Conservation (phyloP, 2,888 invertebrate species). For the Phortica okadai region DNA sequence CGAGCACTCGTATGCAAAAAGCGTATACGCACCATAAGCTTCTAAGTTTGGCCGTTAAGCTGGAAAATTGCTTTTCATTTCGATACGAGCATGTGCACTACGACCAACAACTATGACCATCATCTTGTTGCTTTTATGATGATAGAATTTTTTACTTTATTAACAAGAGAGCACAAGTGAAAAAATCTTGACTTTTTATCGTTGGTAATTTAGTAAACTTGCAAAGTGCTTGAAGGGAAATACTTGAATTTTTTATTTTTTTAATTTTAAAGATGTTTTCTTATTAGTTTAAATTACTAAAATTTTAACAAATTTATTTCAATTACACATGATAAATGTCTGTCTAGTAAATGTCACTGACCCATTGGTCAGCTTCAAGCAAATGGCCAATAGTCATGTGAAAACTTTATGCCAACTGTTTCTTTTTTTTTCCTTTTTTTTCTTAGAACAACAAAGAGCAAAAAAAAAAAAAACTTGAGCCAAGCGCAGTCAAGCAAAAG, state of each 20-base stretch:
- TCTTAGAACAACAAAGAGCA: background rate
- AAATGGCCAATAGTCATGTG: too few relatives aligned
- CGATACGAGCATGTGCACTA: background rate
- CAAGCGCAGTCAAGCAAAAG: conserved; percentile 17
- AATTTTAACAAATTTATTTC: conserved; percentile 2
- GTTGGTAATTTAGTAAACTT: background rate
- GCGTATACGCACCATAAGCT: conserved; percentile 48
- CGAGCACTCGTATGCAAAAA: conserved; percentile 27
- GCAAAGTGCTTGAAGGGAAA: too few relatives aligned
- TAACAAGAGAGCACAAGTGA: background rate
- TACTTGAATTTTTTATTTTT: too few relatives aligned
- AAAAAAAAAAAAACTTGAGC: conserved; percentile 46
- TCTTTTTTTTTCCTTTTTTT: too few relatives aligned
- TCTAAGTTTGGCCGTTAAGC: conserved; percentile 51
- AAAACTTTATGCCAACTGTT: too few relatives aligned
- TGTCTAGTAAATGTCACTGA: background rate
- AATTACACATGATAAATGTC: conserved; percentile 18
- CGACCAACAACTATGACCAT: background rate
- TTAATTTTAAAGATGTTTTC: background rate
- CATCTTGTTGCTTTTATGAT: background rate
- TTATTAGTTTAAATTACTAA: too few relatives aligned
- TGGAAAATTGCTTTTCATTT: conserved; percentile 47
- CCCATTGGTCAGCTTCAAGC: too few relatives aligned
- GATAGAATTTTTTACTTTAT: background rate
- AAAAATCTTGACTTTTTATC: background rate